phyloP scores from a whole-genome alignment of 2,113 vertebrate genomes.

The Leiothrix lutea region DNA sequence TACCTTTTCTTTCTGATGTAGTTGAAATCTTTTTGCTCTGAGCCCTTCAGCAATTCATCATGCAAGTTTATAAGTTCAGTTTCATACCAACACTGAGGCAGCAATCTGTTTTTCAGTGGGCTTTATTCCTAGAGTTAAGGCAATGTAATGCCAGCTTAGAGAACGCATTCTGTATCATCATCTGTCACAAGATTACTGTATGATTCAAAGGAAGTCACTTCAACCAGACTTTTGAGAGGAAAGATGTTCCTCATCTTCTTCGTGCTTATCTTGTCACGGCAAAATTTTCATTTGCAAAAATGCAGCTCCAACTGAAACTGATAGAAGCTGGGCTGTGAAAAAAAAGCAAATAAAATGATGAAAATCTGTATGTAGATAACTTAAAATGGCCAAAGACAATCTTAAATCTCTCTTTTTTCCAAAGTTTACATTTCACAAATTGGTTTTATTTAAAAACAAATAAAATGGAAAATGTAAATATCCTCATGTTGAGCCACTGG shows the following conservation, averaged over 20 bases:
- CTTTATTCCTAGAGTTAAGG: conserved; percentile 10
- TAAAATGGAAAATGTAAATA: neutral
- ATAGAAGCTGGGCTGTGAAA: neutral
- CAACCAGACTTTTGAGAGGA: conserved; percentile 7
- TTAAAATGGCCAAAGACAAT: neutral
- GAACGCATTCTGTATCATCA: conserved; percentile 20
- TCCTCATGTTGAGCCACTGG: neutral
- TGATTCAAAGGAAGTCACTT: conserved; percentile 42
- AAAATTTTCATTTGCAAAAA: conserved; percentile 25
- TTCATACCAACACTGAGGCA: neutral
- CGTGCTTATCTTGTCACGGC: conserved; percentile 1
- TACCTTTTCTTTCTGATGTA: neutral
- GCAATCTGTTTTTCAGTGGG: conserved; percentile 15
- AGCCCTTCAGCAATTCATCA: neutral
- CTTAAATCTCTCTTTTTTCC: neutral
- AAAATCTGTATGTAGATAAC: neutral
- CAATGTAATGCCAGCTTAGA: neutral
- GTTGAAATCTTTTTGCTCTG: neutral
- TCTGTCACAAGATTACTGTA: conserved; percentile 10
- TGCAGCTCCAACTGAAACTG: neutral
- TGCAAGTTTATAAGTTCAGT: conserved; percentile 13
- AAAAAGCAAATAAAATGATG: neutral
- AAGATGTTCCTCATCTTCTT: conserved; percentile 16
- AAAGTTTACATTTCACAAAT: neutral
- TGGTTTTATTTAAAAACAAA: conserved; percentile 4